phyloP scores from a whole-genome alignment of 2,888 invertebrate species.

The Timema podura region DNA sequence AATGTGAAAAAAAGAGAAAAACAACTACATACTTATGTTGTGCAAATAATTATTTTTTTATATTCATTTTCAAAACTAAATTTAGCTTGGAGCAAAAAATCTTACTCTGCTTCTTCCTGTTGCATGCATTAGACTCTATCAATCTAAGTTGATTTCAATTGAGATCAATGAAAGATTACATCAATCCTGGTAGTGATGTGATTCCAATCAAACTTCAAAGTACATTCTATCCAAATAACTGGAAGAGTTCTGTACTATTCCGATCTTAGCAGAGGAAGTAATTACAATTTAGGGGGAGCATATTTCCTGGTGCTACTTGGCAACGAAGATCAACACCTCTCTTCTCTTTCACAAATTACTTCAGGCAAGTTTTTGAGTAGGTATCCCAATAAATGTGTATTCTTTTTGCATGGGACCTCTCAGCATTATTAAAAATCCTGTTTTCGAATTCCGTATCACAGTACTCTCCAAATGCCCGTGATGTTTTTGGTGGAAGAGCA shows the following conservation, averaged over 20 bases:
- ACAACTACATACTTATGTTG: not conserved
- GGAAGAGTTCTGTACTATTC: not conserved
- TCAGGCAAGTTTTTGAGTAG: slow-evolving; percentile 1
- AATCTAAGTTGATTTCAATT: not conserved
- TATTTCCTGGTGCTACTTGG: not conserved
- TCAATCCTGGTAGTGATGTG: not conserved
- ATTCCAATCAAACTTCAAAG: slow-evolving; percentile 3
- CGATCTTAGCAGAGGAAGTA: not conserved
- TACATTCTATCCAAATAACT: not conserved
- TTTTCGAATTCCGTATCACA: not conserved
- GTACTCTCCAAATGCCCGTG: not conserved
- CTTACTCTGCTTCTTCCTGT: not conserved
- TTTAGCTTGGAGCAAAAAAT: not conserved
- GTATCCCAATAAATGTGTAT: not conserved
- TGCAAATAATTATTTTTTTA: not conserved
- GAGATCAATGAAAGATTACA: not conserved
- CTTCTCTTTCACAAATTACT: not conserved
- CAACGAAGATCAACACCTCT: not conserved
- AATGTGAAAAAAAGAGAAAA: not conserved
- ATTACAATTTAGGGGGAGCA: not conserved
- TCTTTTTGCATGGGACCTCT: not conserved
- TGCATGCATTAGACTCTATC: not conserved
- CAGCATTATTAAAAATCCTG: not conserved
- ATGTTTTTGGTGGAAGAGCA: not conserved
- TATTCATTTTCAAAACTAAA: not conserved